phyloP scores from a whole-genome alignment of 2,797 vertebrate genomes.

The Falco concolor region DNA sequence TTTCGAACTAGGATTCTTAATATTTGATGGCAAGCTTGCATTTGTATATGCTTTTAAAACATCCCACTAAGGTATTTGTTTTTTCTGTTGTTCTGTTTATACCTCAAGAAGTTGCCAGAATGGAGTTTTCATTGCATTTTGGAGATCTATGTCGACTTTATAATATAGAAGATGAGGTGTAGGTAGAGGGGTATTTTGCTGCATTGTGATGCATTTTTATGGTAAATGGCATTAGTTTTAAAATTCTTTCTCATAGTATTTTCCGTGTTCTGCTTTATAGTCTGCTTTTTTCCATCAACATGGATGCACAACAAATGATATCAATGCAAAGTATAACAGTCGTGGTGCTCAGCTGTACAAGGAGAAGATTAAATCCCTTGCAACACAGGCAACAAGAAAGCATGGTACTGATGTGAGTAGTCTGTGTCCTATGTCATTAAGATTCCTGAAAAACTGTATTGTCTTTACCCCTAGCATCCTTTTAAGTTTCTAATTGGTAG shows the following conservation, averaged over 20 bases:
- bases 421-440: background rate
- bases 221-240: background rate
- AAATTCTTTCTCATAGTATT: background rate
- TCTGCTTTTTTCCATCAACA: slow-evolving; percentile 88
- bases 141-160: background rate
- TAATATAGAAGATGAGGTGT: background rate
- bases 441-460: background rate
- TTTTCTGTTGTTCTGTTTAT: background rate
- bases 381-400: slow-evolving; percentile 84
- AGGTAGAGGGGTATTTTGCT: background rate
- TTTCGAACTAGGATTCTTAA: background rate
- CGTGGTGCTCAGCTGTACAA: slow-evolving; percentile 87
- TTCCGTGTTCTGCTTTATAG: slow-evolving; percentile 62
- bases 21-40: background rate
- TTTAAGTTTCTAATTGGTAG: background rate
- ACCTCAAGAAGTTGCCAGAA: background rate
- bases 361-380: slow-evolving; percentile 86
- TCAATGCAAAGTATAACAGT: slow-evolving; percentile 92
- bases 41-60: background rate
- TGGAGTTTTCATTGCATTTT: background rate
- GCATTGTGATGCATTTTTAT: background rate
- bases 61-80: background rate
- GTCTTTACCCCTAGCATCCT: background rate
- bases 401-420: slow-evolving; percentile 88
- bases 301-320: slow-evolving; percentile 81